Percentiles rank a stretch among this genome's conserved stretches.
Conservation (phyloP, 2,888 invertebrate genomes). For the Melieria crassipennis region DNA sequence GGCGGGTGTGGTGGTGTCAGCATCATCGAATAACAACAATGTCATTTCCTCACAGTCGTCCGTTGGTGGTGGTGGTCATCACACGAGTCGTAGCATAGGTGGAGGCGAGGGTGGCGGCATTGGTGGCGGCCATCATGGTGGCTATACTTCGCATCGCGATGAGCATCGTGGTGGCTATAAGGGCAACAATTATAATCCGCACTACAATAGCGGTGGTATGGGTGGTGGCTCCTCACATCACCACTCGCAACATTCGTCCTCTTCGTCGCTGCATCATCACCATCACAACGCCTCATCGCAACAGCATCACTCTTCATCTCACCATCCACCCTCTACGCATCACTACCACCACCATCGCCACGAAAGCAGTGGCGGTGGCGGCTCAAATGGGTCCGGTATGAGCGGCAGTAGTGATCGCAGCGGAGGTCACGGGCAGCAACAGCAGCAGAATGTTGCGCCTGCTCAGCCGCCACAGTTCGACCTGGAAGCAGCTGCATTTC, state of each 20-base stretch:
- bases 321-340: conserved; percentile 45
- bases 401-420: conserved; percentile 40
- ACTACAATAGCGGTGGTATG: conserved; percentile 49
- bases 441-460: conserved; percentile 58
- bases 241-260: conserved; percentile 52
- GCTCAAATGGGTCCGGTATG: conserved; percentile 35
- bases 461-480: conserved; percentile 76
- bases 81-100: conserved; percentile 44
- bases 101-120: conserved; percentile 40
- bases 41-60: conserved; percentile 45
- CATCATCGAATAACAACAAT: conserved; percentile 46
- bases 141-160: conserved; percentile 54
- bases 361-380: conserved; percentile 43
- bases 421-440: conserved; percentile 50
- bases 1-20: conserved; percentile 30
- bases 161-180: conserved; percentile 60
- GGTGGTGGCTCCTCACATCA: conserved; percentile 43
- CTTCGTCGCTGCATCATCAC: conserved; percentile 45
- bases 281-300: conserved; percentile 50
- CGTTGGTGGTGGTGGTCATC: conserved; percentile 46
- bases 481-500: conserved; percentile 81
- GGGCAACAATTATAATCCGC: conserved; percentile 60
- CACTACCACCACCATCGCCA: conserved; percentile 51
- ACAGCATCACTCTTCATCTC: conserved; percentile 48
- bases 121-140: conserved; percentile 41